Conservation (phyloP, 2,888 invertebrate genomes). For the Neelides folsomi region DNA sequence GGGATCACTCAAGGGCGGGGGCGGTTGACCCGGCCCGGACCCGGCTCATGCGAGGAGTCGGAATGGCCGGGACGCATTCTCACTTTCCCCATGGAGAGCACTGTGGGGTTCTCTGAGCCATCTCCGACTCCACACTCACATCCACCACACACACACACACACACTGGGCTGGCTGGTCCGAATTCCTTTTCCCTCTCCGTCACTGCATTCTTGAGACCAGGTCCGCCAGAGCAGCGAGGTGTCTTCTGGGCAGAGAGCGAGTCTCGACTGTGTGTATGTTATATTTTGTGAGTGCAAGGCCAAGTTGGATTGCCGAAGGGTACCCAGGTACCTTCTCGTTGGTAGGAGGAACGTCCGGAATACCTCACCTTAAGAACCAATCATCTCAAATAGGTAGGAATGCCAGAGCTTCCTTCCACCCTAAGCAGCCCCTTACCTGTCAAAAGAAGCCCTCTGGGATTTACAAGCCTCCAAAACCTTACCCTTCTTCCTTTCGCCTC, state of each 20-base stretch:
- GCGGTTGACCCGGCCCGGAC: not conserved
- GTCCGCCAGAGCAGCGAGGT: too few relatives aligned
- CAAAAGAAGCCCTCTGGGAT: slow-evolving; percentile 32
- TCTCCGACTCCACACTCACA: not conserved
- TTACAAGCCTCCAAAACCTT: slow-evolving; percentile 30
- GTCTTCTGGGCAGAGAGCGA: slow-evolving; percentile 11
- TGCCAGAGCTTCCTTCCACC: slow-evolving; percentile 27
- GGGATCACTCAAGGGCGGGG: not conserved
- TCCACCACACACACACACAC: not conserved
- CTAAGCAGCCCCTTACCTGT: slow-evolving; percentile 22
- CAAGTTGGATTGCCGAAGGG: slow-evolving; percentile 12
- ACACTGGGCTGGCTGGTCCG: not conserved
- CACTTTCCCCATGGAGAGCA: not conserved
- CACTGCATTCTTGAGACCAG: not conserved
- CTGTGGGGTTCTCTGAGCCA: slow-evolving; percentile 12
- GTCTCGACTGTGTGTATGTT: slow-evolving; percentile 15
- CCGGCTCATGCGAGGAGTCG: not conserved
- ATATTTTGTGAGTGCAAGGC: slow-evolving; percentile 23
- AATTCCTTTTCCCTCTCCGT: not conserved
- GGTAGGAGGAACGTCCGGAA: slow-evolving; percentile 29
- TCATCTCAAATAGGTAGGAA: slow-evolving; percentile 28
- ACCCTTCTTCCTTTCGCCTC: slow-evolving; percentile 18
- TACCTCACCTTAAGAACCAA: slow-evolving; percentile 28
- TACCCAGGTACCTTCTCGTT: slow-evolving; percentile 7
- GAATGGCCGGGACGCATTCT: not conserved